A percentile compares a stretch with the other conserved stretches of the same genome.
Conservation (phyloP, 2,888 invertebrate genomes). For the Theretra japonica region DNA sequence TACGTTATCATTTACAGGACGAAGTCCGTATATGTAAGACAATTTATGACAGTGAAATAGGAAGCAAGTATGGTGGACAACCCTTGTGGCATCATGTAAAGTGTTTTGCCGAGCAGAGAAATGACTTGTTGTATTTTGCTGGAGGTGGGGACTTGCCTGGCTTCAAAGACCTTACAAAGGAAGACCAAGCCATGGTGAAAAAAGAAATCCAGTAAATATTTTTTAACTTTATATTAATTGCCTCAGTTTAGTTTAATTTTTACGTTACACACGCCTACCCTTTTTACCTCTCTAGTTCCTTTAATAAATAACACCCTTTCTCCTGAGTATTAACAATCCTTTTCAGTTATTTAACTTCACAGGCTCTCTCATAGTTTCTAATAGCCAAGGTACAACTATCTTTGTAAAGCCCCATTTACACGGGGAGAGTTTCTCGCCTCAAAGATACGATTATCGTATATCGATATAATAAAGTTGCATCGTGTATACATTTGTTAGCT, state of each 20-base stretch:
- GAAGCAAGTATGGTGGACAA: slow-evolving; percentile 92
- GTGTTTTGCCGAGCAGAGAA: slow-evolving; percentile 92
- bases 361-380: no score
- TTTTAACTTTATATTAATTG: neutral
- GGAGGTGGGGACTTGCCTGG: slow-evolving; percentile 91
- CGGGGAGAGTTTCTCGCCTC: no score
- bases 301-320: no score
- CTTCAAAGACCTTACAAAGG: slow-evolving; percentile 87
- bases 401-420: no score
- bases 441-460: no score
- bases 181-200: slow-evolving; percentile 88
- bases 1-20: slow-evolving; percentile 72
- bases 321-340: no score
- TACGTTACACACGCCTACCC: no score
- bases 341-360: no score
- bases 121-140: slow-evolving; percentile 89
- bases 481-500: no score
- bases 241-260: neutral
- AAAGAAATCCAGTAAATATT: slow-evolving; percentile 86
- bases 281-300: no score
- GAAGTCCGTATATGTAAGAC: slow-evolving; percentile 92
- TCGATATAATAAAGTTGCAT: no score
- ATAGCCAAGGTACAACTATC: no score
- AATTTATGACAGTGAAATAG: slow-evolving; percentile 92
- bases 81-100: slow-evolving; percentile 96